Base-by-base conservation (phyloP, 2,888 invertebrate genomes). In the Pollenia angustigena region DNA sequence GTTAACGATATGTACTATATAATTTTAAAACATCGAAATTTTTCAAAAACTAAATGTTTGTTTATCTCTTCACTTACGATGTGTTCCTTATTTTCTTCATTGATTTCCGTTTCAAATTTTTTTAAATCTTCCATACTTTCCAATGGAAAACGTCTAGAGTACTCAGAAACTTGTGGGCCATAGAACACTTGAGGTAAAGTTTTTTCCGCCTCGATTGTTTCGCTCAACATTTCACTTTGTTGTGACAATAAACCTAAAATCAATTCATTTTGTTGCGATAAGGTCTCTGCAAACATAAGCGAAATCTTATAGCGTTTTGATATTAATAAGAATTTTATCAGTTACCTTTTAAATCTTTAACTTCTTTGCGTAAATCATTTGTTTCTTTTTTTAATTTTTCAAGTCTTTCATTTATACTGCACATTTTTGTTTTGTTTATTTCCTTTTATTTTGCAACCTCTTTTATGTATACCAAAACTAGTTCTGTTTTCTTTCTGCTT, bases 331-430 rank as follows among this genome's bases (percentile, higher is more conserved):
- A 54, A 54, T n/a, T 54, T 18, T 18, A 54, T 3, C 16, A 54
- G 54, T 56, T 74, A 81, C 83, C 83, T 83, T 72, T 83, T 12
- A 83, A 48, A 75, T 78, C 71, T 72, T 72, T 58, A 11, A 83
- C 72, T 62, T 83, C 83, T 23, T 72, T 78, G 48, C 83, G 16
- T 14, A 83, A 71, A 56, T 75, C 54, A 1, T 11, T 7, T 10
- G 72, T 78, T 66, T 78, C 72, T 7, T 8, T 42, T 72, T 58
- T 83, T 23, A 83, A 66, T 42, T 66, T 72, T n/a, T 72, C 78
- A 64, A 83, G 78, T 64, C 62, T 78, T 68, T 68, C 66, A 52
- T 78, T 72, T 32, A 71, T 40, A 62, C n/a, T 69, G 12, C 44
- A 32, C 82, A 82, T 76, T 6, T 64, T 64, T 42, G n/a, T 16